Evolutionary conservation across 2,888 invertebrate genomes (phyloP).

Genomic region (Caenorhabditis auriculariae): DNA sequence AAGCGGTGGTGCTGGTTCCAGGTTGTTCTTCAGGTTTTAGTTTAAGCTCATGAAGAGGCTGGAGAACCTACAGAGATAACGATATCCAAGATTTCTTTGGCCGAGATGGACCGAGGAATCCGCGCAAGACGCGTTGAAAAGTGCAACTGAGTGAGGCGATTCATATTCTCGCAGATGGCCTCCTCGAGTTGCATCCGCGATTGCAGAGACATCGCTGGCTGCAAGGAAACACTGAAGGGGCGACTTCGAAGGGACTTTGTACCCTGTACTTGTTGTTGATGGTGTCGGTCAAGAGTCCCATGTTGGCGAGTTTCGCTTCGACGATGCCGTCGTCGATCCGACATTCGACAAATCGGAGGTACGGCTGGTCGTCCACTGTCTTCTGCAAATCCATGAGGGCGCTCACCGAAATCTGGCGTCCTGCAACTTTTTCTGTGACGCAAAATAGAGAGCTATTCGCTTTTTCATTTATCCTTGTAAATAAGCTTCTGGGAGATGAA

Average conservation of each 20-base stretch:
- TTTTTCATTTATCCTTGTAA: no score
- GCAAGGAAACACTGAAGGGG: slow-evolving; percentile 1
- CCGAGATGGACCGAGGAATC: slow-evolving; percentile 39
- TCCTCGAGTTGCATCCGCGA: slow-evolving; percentile 42
- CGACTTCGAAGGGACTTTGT: neutral
- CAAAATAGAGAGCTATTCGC: neutral
- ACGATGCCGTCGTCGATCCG: slow-evolving; percentile 42
- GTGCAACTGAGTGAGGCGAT: slow-evolving; percentile 43
- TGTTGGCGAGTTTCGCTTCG: slow-evolving; percentile 49
- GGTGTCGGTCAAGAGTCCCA: slow-evolving; percentile 60
- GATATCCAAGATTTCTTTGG: slow-evolving; percentile 41
- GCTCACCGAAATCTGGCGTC: slow-evolving; percentile 42
- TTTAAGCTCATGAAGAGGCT: no score
- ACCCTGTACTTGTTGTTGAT: slow-evolving; percentile 53
- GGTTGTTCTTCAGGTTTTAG: neutral
- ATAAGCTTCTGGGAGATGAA: no score
- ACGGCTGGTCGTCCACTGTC: slow-evolving; percentile 49
- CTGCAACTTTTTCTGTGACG: no score
- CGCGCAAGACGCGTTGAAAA: slow-evolving; percentile 42
- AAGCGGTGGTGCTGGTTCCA: no score
- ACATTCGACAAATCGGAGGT: slow-evolving; percentile 43
- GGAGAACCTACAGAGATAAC: slow-evolving; percentile 28
- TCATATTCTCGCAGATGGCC: slow-evolving; percentile 47
- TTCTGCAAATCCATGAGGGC: slow-evolving; percentile 47
- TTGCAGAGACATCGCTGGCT: slow-evolving; percentile 34